phyloP scores from a whole-genome alignment of 2,888 invertebrate genomes.

The Phlogophora meticulosa region DNA sequence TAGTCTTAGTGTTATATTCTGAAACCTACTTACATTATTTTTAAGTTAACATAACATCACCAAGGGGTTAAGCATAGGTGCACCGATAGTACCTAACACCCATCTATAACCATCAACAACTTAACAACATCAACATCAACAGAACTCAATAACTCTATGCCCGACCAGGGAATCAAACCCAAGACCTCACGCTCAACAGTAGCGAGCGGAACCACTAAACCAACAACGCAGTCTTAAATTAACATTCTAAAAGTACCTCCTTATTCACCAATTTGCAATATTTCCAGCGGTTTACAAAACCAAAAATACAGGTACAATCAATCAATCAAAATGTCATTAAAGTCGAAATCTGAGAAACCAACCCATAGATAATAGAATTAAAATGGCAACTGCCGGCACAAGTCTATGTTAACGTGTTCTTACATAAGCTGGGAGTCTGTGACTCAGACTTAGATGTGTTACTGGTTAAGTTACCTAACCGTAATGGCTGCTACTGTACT shows the following conservation, averaged over 20 bases:
- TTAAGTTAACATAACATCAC: no score
- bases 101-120: no score
- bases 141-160: no score
- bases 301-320: slow-evolving; percentile 7
- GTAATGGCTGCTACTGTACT: slow-evolving; percentile 12
- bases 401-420: slow-evolving; percentile 21
- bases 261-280: neutral
- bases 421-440: slow-evolving; percentile 39
- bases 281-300: slow-evolving; percentile 6
- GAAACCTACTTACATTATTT: no score
- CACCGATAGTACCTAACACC: no score
- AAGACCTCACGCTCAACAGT: no score
- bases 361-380: slow-evolving; percentile 39
- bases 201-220: no score
- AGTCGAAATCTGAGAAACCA: slow-evolving; percentile 1
- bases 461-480: slow-evolving; percentile 42
- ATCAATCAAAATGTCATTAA: slow-evolving; percentile 40
- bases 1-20: no score
- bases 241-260: slow-evolving; percentile 5
- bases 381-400: slow-evolving; percentile 13
- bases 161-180: no score
- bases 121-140: no score
- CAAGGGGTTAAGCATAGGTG: no score
- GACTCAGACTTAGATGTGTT: slow-evolving; percentile 35
- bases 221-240: neutral